A percentile compares a stretch with the other conserved stretches of the same genome.
phyloP scores from a whole-genome alignment of 2,113 vertebrate species.

The Brienomyrus longianalis region DNA sequence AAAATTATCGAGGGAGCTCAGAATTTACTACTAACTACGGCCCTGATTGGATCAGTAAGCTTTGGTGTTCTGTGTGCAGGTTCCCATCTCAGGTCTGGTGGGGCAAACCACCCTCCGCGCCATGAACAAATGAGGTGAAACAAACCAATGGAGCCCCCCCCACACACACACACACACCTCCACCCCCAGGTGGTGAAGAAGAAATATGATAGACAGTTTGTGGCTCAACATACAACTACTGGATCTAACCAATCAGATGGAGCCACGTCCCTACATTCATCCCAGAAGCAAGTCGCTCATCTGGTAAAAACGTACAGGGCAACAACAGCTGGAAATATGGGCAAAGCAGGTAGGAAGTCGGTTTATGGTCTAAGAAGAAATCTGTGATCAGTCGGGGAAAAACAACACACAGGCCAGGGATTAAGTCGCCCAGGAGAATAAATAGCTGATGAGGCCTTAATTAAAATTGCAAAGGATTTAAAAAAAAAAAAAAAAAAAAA shows the following conservation, averaged over 20 bases:
- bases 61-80: not conserved
- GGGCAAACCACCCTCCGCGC: not conserved
- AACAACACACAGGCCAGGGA: not conserved
- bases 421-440: constrained; percentile 7
- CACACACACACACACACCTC: no score
- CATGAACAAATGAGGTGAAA: not conserved
- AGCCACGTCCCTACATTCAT: not conserved
- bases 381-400: not conserved
- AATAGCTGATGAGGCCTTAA: constrained; percentile 16
- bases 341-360: not conserved
- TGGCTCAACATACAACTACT: not conserved
- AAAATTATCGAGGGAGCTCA: no score
- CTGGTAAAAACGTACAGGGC: not conserved
- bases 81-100: not conserved
- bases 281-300: not conserved
- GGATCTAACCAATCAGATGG: not conserved
- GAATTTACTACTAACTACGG: no score
- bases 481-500: no score
- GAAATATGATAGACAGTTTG: not conserved
- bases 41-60: not conserved
- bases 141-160: not conserved
- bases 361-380: not conserved
- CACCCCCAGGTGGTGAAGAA: not conserved
- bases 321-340: not conserved
- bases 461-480: constrained; percentile 12